Conservation (phyloP, 2,113 vertebrate genomes). For the Delphinapterus leucas region DNA sequence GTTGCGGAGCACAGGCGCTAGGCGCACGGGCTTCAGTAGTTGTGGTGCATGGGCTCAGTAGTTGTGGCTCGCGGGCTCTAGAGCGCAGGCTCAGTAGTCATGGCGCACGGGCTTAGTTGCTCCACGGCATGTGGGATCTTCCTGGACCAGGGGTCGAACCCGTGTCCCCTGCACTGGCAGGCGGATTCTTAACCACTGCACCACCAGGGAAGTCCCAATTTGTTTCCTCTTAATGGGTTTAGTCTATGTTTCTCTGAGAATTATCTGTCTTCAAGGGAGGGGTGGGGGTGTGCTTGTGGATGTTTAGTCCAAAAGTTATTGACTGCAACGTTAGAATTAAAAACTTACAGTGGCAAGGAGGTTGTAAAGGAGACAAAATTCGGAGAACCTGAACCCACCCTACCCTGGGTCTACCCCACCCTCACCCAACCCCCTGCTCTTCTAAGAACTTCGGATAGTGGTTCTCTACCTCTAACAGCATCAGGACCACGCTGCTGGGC, state of each 20-base stretch:
- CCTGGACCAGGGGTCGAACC: no score
- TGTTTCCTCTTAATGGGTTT: neutral
- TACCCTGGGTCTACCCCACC: neutral
- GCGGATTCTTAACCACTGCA: no score
- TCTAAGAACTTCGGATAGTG: neutral
- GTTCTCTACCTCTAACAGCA: neutral
- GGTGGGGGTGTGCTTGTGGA: no score
- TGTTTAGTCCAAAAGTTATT: neutral
- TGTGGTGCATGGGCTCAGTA: no score
- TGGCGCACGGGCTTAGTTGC: no score
- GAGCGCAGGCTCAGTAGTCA: no score
- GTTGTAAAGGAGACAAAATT: neutral
- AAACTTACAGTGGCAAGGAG: neutral
- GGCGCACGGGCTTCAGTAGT: no score
- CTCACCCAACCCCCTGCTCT: rapidly evolving
- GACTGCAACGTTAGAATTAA: neutral
- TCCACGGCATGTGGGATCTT: no score
- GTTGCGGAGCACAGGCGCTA: no score
- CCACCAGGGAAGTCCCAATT: neutral
- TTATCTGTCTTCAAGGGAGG: neutral
- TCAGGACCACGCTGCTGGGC: neutral
- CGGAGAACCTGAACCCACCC: neutral
- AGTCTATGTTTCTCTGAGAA: neutral
- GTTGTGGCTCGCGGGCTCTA: no score
- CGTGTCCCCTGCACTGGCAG: no score